Conservation (phyloP, 2,113 vertebrate species). For the Gambusia holbrooki region DNA sequence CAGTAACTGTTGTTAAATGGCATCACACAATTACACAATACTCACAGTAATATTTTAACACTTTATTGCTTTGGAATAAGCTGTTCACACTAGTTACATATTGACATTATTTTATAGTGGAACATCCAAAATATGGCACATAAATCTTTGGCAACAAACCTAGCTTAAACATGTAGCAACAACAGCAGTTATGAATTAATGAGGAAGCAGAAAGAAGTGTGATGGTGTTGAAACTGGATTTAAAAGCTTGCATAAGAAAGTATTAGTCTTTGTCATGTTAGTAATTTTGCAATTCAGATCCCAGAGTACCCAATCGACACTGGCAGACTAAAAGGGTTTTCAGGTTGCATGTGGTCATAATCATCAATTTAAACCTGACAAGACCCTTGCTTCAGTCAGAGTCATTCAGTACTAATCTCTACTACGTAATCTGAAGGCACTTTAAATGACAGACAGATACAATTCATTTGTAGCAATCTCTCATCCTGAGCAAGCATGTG, state of each 20-base stretch:
- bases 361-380: not conserved
- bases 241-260: slow-evolving; percentile 11
- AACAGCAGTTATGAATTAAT: slow-evolving; percentile 15
- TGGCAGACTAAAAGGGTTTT: slow-evolving; percentile 1
- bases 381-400: not conserved
- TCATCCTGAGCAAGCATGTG: not conserved
- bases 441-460: not conserved
- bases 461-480: not conserved
- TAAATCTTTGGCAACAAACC: slow-evolving; percentile 50
- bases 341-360: not conserved
- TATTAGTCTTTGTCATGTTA: not conserved
- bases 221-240: slow-evolving; percentile 18
- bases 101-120: slow-evolving; percentile 55
- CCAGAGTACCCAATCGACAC: slow-evolving; percentile 19
- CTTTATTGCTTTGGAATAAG: slow-evolving; percentile 70
- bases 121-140: slow-evolving; percentile 33
- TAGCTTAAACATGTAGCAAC: slow-evolving; percentile 7
- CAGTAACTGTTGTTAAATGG: not conserved
- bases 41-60: slow-evolving; percentile 7
- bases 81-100: slow-evolving; percentile 66
- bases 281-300: slow-evolving; percentile 11
- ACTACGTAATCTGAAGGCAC: not conserved
- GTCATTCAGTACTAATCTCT: not conserved
- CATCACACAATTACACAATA: not conserved
- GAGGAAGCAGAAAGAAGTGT: slow-evolving; percentile 6